Evolutionary conservation across 2,888 invertebrate genomes (phyloP), one percentile per base, ranked within the genome.

Genomic region (Caenorhabditis uteleia): DNA sequence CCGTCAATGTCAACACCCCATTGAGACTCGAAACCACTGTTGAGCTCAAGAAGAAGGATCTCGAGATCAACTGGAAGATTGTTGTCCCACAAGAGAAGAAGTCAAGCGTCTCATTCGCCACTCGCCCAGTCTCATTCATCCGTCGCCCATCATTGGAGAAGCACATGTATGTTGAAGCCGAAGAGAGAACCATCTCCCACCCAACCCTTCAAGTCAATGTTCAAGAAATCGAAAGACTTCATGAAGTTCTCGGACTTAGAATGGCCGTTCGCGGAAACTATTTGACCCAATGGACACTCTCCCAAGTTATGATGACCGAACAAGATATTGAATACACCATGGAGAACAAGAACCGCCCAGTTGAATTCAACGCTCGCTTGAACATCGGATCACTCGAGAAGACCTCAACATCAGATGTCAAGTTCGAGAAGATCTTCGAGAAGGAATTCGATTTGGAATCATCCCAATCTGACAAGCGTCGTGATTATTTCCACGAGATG

Each of bases 101-200:
- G 60, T 61, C 65, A 6, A 42, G 67, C 36, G 14, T 76, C 54
- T 55, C 61, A 40, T 14, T 77, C 23, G 33, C 66, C 16, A 51
- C 62, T 33, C 69, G 70, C 43, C 79, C 79, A 40, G 45, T 68
- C 39, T 72, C 69, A 26, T 75, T 70, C 65, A 48, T 70, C 46
- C 71, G 70, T 39, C 54, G 36, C 48, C 70, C 70, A 67, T 59
- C 49, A 21, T 25, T 31, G 2, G 34, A 53, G 21, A 27, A 49
- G 20, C 33, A 43, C n/a, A 39, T 45, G 16, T 66, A 43, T 55
- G 29, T 54, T 23, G 68, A 71, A 23, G 49, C 71, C 43, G 70
- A 77, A 40, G 73, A 78, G 61, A 73, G 61, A 54, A 77, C 76
- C 48, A 49, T 79, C 48, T 42, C 44, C 26, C 48, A 58, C 21